Conservation (phyloP, 2,797 vertebrate species). For the Luscinia luscinia region DNA sequence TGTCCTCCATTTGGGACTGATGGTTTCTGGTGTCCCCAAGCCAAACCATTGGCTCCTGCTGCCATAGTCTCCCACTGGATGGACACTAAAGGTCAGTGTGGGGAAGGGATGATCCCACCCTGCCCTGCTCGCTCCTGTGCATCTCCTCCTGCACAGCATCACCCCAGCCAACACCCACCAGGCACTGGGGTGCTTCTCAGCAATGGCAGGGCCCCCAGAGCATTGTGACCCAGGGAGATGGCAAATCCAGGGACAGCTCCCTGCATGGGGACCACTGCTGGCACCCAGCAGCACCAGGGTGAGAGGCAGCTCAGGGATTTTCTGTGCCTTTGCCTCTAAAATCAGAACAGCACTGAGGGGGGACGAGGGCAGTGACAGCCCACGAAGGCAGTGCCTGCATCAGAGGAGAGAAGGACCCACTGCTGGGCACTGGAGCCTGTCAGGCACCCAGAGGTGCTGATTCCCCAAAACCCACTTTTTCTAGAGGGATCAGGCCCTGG, state of each 20-base stretch:
- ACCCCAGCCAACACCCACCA: background rate
- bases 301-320: background rate
- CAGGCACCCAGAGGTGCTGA: background rate
- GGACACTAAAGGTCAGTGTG: background rate
- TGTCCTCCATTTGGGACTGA: background rate
- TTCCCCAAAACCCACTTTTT: background rate
- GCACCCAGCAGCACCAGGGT: background rate
- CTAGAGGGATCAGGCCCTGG: background rate
- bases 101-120: background rate
- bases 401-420: accelerated
- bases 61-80: background rate
- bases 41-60: background rate
- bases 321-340: background rate
- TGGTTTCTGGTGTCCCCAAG: background rate
- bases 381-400: accelerated
- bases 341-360: background rate
- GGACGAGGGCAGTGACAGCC: background rate
- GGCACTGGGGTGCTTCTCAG: background rate
- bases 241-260: background rate
- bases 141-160: background rate
- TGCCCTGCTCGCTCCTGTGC: background rate
- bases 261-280: background rate
- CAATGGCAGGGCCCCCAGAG: background rate
- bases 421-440: background rate
- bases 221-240: accelerated